Evolutionary conservation across 2,113 vertebrate genomes (phyloP).

Genomic region (Toxotes chatareus): DNA sequence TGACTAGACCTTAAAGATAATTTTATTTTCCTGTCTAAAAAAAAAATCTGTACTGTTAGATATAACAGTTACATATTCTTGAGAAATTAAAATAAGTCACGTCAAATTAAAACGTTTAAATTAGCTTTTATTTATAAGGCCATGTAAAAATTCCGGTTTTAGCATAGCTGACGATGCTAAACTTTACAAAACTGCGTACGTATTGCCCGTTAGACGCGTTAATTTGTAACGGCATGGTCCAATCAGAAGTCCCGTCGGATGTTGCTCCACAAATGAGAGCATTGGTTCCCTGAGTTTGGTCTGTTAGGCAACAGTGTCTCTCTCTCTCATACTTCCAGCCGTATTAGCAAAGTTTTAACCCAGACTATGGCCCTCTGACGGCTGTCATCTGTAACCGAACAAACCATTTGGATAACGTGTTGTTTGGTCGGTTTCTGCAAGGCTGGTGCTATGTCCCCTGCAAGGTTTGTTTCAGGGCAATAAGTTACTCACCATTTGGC

Average conservation of each 20-base stretch:
- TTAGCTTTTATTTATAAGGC: slow-evolving; percentile 1
- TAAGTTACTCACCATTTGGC: background rate
- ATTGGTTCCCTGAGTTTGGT: background rate
- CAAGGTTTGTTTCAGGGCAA: background rate
- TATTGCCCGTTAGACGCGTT: background rate
- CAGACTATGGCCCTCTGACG: background rate
- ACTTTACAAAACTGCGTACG: background rate
- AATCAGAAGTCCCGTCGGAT: slow-evolving; percentile 19
- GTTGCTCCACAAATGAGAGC: too few species aligned
- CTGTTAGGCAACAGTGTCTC: background rate
- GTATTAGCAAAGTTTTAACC: background rate
- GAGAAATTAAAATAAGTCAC: background rate
- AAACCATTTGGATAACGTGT: background rate
- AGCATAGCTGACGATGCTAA: rapidly evolving
- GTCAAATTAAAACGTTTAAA: background rate
- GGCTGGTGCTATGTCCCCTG: rapidly evolving
- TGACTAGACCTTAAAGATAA: too few species aligned
- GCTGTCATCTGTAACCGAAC: background rate
- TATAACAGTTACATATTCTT: too few species aligned
- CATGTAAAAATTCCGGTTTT: background rate
- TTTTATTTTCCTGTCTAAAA: too few species aligned
- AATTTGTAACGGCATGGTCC: background rate
- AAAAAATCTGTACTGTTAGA: too few species aligned
- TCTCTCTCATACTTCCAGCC: too few species aligned
- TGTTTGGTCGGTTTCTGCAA: background rate